A percentile compares a stretch with the other conserved stretches of the same genome.
Evolutionary conservation across 2,888 invertebrate species (phyloP).

Genomic region (Eupeodes latifasciatus): DNA sequence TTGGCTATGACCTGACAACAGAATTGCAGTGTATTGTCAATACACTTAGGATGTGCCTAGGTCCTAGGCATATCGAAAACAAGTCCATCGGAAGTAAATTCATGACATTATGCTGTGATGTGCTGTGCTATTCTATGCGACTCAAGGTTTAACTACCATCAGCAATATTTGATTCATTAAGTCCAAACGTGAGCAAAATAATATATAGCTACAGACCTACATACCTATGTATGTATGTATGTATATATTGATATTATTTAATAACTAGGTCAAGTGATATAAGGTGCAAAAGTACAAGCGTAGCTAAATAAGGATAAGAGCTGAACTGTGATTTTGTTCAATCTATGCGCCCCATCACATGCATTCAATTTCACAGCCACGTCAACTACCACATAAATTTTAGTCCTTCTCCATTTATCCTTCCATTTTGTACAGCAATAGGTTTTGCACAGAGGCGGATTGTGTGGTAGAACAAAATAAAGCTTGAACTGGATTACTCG

Average conservation of each 20-base stretch:
- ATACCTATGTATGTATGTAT: too few species aligned
- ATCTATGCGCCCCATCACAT: neutral
- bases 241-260: neutral
- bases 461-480: too few species aligned
- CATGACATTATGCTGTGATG: neutral
- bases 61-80: neutral
- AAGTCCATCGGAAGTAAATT: neutral
- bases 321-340: neutral
- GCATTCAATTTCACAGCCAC: neutral
- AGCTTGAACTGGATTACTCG: too few species aligned
- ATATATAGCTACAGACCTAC: too few species aligned
- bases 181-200: neutral
- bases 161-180: neutral
- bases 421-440: too few species aligned
- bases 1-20: neutral
- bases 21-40: neutral
- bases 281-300: neutral
- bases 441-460: too few species aligned
- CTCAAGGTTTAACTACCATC: neutral
- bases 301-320: neutral
- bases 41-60: neutral
- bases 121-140: too few species aligned
- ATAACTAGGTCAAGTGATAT: neutral
- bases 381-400: neutral
- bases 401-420: neutral